phyloP scores from a whole-genome alignment of 2,113 vertebrate species.

The Progne subis region DNA sequence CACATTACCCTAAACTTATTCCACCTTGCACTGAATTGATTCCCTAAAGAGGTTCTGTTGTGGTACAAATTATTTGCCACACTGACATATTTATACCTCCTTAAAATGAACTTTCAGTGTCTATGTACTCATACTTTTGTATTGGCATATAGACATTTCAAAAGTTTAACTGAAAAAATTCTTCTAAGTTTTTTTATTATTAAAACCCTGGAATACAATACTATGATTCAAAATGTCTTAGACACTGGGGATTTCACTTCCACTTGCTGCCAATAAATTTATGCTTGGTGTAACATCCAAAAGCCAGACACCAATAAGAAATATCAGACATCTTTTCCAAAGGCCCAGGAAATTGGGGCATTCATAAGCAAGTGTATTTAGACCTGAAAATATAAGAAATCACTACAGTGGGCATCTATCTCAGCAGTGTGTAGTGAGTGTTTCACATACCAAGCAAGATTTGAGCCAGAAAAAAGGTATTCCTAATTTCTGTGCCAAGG shows the following conservation, averaged over 20 bases:
- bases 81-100: not conserved
- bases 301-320: constrained; percentile 21
- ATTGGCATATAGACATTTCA: not conserved
- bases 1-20: not conserved
- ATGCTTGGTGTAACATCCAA: not conserved
- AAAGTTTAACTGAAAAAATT: not conserved
- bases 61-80: not conserved
- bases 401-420: not conserved
- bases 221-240: not conserved
- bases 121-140: not conserved
- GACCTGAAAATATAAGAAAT: constrained; percentile 35
- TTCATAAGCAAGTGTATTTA: constrained; percentile 42
- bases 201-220: not conserved
- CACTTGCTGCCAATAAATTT: not conserved
- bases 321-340: constrained; percentile 11
- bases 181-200: not conserved
- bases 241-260: not conserved
- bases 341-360: constrained; percentile 37
- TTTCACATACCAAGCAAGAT: not conserved
- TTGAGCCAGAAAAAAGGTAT: constrained; percentile 36
- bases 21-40: not conserved
- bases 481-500: constrained; percentile 50
- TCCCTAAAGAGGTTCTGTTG: not conserved
- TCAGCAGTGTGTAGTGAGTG: not conserved
- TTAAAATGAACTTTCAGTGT: not conserved